These are phyloP conservation scores for Chrysina gloriosa DNA, from an alignment of 2,888 invertebrate species.

Conservation along the genomic window DNA sequence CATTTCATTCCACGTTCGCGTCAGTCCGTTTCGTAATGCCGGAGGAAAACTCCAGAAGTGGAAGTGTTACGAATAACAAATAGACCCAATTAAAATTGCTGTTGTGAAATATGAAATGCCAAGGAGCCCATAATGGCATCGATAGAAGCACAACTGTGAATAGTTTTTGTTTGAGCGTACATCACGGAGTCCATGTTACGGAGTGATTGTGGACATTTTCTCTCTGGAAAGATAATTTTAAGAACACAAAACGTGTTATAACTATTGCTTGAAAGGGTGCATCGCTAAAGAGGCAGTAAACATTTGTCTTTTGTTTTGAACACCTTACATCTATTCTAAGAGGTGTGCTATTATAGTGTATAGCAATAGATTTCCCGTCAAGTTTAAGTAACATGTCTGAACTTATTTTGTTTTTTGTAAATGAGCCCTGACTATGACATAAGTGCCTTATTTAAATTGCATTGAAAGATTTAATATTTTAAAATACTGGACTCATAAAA, in stretches of 20 bases:
- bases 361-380: no score
- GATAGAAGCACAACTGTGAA: slow-evolving; percentile 29
- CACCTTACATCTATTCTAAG: neutral
- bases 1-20: slow-evolving; percentile 7
- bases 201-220: slow-evolving; percentile 27
- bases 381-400: no score
- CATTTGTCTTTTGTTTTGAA: neutral
- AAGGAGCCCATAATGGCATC: slow-evolving; percentile 20
- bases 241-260: slow-evolving; percentile 18
- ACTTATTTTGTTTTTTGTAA: no score
- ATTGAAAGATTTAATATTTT: no score
- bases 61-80: slow-evolving; percentile 27
- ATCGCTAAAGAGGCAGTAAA: slow-evolving; percentile 11
- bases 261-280: slow-evolving; percentile 9
- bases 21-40: slow-evolving; percentile 22
- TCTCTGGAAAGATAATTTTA: slow-evolving; percentile 25
- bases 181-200: neutral
- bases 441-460: no score
- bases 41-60: slow-evolving; percentile 22
- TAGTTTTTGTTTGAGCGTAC: slow-evolving; percentile 20
- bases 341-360: no score
- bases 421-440: no score
- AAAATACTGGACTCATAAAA: no score
- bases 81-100: slow-evolving; percentile 35
- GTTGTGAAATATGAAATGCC: slow-evolving; percentile 38